Base-by-base conservation (phyloP, 2,888 invertebrate genomes). In the Brachylomia viminalis region DNA sequence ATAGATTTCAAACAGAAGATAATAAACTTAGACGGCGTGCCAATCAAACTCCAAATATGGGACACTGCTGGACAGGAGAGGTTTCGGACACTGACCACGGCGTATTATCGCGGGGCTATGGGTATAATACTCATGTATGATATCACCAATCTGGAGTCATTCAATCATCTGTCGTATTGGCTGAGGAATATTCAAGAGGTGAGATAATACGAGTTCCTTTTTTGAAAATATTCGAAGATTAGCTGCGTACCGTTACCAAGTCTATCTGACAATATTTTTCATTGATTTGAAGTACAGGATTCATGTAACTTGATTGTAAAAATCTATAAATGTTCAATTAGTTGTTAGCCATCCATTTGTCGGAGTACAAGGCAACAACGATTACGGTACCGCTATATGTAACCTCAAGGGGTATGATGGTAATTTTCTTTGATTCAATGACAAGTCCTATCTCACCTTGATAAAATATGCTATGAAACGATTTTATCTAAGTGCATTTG, bases 1-100 rank as follows among this genome's bases (percentile, higher is more conserved):
- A 98, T 98, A 93, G 98, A 98, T 95, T 98, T 98, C 95, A 98
- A 98, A 95, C 98, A 98, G 94, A 98, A 98, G 95, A 98, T 98
- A 87, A 98, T 98, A 90, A 98, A 98, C 93, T 96, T 98, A 89
- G 98, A 98, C 92, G 98, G 98, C 20, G 98, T 98, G 75, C 98
- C 98, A 69, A 98, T 98, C 89, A 98, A 98, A 94, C 96, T 98
- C 69, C 98, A 98, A 95, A 98, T 98, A 93, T 98, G 98, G 99
- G 98, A 99, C 92, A 98, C 98, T 0, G 98, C 98, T 17, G 98
- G 98, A 0, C 98, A 98, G 90, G 96, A 96, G 86, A 91, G 96
- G 79, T 98, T 98, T 94, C 97, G 98, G 58, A 98, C 98, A 15
- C 95, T 99, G 84, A 98, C 98, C 68, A 98, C 98, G 20, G 98